Base-by-base conservation (phyloP, 1,140 invertebrate genomes). In the Stenopsyche tienmushanensis region DNA sequence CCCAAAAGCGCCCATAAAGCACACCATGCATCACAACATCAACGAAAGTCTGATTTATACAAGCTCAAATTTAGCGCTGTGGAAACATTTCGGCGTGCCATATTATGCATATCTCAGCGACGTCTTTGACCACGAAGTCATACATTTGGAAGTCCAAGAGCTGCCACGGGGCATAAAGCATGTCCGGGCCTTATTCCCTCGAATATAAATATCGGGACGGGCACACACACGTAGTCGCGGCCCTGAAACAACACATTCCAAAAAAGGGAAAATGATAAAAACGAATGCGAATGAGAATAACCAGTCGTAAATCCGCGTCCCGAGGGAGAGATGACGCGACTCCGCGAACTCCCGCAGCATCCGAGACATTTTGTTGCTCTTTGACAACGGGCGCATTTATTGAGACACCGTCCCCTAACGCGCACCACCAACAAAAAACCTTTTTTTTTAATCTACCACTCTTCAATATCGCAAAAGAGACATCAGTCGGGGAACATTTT, bases 241-340 rank as follows among this genome's bases (percentile, higher is more conserved):
- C 18, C 13, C 13, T 34, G 44, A 47, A 47, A 47, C 53, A 29
- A 17, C 25, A 39, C 53, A 39, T 47, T 17, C 53, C 53, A 21
- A 57, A 57, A 57, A 57, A 57, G 53, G 49, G 53, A 57, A 57
- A 57, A 57, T 57, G 53, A 34, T 57, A 57, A 29, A 57, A 25
- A 57, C 17, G 34, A 57, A 39, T 34, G 53, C 24, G 34, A 57
- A 47, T 20, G 10, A 17, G 26, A 39, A 57, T 57, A 57, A 34
- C 26, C 24, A n/a, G 53, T 39, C 15, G 24, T 57, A 57, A 57
- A 57, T 57, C 34, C 53, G 53, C 17, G 34, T 34, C 53, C 53
- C 26, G 3, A 13, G 34, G 53, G 53, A 57, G 53, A 57, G 26
- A 57, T 57, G 23, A 34, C 53, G 34, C 18, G 44, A 15, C 44